Base-by-base conservation (phyloP, 2,888 invertebrate species). In the Cryptophagus acutangulus region DNA sequence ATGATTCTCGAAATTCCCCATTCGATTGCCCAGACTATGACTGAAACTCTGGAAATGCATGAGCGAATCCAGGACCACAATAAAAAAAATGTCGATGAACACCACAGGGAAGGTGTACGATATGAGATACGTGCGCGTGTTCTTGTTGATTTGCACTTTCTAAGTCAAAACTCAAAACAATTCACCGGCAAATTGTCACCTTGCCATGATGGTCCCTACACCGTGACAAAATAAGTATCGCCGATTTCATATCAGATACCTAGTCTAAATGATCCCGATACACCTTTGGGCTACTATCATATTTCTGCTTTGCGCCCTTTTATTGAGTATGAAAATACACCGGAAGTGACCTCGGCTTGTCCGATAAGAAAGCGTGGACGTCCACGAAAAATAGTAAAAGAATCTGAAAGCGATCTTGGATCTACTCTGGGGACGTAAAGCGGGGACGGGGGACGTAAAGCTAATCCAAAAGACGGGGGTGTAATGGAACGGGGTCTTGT, bases 271-370 rank as follows among this genome's bases (percentile, higher is more conserved):
- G n/a, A 20, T 20, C 24, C 24, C 24, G 24, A 20, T n/a, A 20
- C 24, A 20, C 24, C 24, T n/a, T n/a, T 20, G 6, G 24, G 24
- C 24, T 8, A 6, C 24, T 20, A 20, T n/a, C 24, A 20, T n/a
- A 8, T n/a, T 20, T 20, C 24, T 6, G 24, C 24, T 8, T 20
- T 20, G n/a, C 24, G 24, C 24, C 24, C n/a, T 20, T 20, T 8
- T 20, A n/a, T 20, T n/a, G 24, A 20, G n/a, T 6, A n/a, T 20
- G 24, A 20, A n/a, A 20, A 20, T n/a, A 6, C 6, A 8, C 24
- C 24, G 6, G 24, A 20, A 20, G n/a, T n/a, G n/a, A n/a, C n/a
- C 24, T n/a, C 24, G 24, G 24, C n/a, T 20, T 20, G 24, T n/a
- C 24, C n/a, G 6, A 20, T 20, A 8, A 6, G 24, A 8, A 20